Percentiles rank a stretch among this genome's conserved stretches.
Evolutionary conservation across 2,888 invertebrate species (phyloP).

Genomic region (Pimpla rufipes): DNA sequence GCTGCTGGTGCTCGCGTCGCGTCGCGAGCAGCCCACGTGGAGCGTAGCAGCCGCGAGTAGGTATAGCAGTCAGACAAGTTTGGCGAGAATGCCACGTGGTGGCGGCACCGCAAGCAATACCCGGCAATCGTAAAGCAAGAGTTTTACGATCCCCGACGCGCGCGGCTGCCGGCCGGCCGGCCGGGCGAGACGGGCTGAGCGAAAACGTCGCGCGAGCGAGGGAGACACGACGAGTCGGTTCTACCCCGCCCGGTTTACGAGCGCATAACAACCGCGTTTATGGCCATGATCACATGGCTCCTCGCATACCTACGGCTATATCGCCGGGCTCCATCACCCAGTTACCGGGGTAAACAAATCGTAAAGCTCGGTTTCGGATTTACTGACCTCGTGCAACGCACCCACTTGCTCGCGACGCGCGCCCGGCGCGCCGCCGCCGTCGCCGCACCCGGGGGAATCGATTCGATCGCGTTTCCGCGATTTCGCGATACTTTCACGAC

Average conservation of each 20-base stretch:
- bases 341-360: constrained; percentile 84
- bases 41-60: constrained; percentile 42
- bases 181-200: constrained; percentile 66
- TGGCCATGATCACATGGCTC: constrained; percentile 84
- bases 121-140: constrained; percentile 84
- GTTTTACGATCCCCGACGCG: constrained; percentile 81
- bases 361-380: constrained; percentile 84
- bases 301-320: constrained; percentile 83
- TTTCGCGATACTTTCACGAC: constrained; percentile 49
- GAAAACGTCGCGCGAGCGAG: constrained; percentile 35
- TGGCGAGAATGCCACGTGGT: constrained; percentile 73
- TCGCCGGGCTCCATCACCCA: constrained; percentile 84
- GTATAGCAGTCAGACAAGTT: constrained; percentile 66
- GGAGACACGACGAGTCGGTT: constrained; percentile 53
- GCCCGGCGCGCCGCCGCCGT: constrained; percentile 6
- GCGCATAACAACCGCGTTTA: constrained; percentile 85
- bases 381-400: constrained; percentile 84
- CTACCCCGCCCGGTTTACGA: constrained; percentile 82
- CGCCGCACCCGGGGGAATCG: constrained; percentile 48
- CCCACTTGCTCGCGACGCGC: constrained; percentile 47
- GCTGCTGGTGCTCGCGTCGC: too few species aligned
- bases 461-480: constrained; percentile 63
- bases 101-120: constrained; percentile 82
- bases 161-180: constrained; percentile 49
- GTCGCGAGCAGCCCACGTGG: constrained; percentile 59